These are phyloP conservation scores for Mormyrus lacerda DNA, from an alignment of 2,113 vertebrate species.

Conservation along the genomic window DNA sequence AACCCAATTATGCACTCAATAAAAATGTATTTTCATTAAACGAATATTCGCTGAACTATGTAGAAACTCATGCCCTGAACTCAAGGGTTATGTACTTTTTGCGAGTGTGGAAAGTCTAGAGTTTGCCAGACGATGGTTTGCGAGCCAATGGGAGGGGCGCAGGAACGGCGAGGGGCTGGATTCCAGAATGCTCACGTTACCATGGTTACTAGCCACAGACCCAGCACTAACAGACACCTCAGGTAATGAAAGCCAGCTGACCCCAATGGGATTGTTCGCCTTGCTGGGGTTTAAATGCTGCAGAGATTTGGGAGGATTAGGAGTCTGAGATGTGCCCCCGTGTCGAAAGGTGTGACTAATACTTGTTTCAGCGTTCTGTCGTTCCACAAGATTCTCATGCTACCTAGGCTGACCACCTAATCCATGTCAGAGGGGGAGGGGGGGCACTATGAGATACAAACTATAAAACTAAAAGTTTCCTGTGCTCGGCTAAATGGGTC, in stretches of 20 bases:
- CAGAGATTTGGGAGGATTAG: background rate
- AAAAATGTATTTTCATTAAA: background rate
- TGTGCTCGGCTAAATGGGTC: too few relatives aligned
- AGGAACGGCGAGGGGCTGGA: background rate
- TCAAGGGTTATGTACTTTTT: background rate
- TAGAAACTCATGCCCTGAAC: background rate
- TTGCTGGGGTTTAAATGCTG: background rate
- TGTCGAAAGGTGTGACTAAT: background rate
- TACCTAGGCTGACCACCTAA: background rate
- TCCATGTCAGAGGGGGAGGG: too few relatives aligned
- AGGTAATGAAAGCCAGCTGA: background rate
- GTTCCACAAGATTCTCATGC: background rate
- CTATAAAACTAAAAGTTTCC: too few relatives aligned
- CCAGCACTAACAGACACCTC: background rate
- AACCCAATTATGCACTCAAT: background rate
- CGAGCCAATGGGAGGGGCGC: background rate
- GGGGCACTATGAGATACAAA: too few relatives aligned
- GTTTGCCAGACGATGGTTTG: background rate
- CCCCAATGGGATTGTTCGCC: background rate
- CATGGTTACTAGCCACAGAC: background rate
- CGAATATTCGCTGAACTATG: background rate
- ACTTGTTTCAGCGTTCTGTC: background rate
- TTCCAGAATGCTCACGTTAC: background rate
- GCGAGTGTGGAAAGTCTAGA: background rate
- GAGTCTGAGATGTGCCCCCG: background rate